Percentiles rank a stretch among this genome's conserved stretches.
These are phyloP conservation scores for Ailurus styani DNA, from an alignment of 2,113 vertebrate species.

Conservation along the genomic window DNA sequence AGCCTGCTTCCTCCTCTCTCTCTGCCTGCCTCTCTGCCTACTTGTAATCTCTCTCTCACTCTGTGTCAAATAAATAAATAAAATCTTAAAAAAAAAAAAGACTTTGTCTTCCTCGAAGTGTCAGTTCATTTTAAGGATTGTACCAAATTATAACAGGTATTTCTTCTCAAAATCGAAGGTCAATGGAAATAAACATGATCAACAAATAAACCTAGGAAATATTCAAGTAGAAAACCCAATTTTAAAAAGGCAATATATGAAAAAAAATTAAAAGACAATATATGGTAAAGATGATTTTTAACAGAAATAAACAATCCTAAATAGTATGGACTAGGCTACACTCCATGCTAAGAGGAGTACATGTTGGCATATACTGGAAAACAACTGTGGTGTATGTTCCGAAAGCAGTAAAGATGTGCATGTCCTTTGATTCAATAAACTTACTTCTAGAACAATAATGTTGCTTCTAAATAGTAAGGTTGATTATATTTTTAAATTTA, in stretches of 20 bases:
- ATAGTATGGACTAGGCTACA: neutral
- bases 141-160: neutral
- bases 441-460: neutral
- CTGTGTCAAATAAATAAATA: no score
- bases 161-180: constrained; percentile 22
- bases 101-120: neutral
- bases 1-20: no score
- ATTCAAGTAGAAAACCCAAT: neutral
- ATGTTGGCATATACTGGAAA: neutral
- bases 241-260: neutral
- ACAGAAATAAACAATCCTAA: neutral
- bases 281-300: neutral
- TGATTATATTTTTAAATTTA: neutral
- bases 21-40: no score
- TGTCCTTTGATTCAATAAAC: neutral
- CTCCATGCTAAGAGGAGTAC: neutral
- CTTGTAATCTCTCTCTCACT: no score
- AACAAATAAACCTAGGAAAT: neutral
- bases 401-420: neutral
- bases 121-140: neutral
- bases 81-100: no score
- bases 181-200: neutral
- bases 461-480: neutral
- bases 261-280: neutral
- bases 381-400: neutral